phyloP scores from a whole-genome alignment of 2,113 vertebrate species.

The Hyperopisus bebe region DNA sequence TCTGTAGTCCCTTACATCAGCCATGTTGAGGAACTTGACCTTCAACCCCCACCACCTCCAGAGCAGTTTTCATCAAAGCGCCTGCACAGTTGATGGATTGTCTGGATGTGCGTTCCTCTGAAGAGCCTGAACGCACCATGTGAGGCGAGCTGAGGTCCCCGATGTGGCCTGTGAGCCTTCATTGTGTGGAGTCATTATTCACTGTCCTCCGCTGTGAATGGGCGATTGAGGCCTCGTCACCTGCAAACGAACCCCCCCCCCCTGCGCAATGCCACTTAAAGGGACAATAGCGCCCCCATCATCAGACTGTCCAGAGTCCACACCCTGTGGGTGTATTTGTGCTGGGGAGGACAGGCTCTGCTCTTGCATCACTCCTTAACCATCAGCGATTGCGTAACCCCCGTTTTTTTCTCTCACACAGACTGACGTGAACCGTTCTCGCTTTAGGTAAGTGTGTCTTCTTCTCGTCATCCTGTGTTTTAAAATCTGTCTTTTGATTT shows the following conservation, averaged over 20 bases:
- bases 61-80: neutral
- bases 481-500: neutral
- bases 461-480: neutral
- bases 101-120: neutral
- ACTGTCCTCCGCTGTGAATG: conserved; percentile 18
- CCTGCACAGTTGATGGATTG: neutral
- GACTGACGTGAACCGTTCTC: neutral
- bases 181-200: conserved; percentile 19
- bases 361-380: neutral
- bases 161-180: neutral
- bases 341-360: neutral
- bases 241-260: neutral
- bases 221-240: conserved; percentile 9
- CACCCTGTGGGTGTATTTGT: neutral
- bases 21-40: neutral
- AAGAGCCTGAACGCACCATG: neutral
- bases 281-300: neutral
- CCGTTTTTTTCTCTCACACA: neutral
- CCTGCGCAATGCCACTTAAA: neutral
- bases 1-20: neutral
- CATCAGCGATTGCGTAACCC: neutral
- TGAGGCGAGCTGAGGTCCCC: conserved; percentile 1
- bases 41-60: neutral
- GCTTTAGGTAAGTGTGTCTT: neutral
- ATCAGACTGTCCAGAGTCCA: neutral